Evolutionary conservation across 1,140 invertebrate species (phyloP).

Genomic region (Pseudachorutes palmiensis): DNA sequence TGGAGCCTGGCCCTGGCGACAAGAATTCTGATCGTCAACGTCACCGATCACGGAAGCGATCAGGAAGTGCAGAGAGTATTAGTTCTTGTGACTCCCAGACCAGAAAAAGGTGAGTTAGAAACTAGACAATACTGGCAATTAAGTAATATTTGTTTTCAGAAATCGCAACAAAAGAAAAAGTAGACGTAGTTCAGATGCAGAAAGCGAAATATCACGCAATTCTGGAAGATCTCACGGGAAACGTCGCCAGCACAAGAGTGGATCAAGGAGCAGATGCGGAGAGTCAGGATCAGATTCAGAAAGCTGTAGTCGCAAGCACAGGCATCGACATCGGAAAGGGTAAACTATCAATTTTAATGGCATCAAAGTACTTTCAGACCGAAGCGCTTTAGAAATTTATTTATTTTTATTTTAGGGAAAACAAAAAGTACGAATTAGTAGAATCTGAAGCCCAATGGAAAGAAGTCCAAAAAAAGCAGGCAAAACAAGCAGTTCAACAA

Average conservation of each 20-base stretch:
- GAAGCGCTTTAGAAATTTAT: no score
- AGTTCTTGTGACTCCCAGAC: slow-evolving; percentile 58
- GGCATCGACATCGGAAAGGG: slow-evolving; percentile 41
- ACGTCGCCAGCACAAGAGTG: slow-evolving; percentile 54
- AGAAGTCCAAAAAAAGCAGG: slow-evolving; percentile 67
- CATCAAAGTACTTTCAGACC: background rate
- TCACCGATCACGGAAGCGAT: slow-evolving; percentile 42
- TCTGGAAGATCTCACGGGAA: slow-evolving; percentile 64
- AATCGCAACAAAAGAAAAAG: slow-evolving; percentile 62
- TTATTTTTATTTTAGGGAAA: slow-evolving; percentile 36
- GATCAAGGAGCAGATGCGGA: slow-evolving; percentile 29
- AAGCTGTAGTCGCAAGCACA: slow-evolving; percentile 38
- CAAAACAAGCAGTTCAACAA: slow-evolving; percentile 55
- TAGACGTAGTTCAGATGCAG: slow-evolving; percentile 71
- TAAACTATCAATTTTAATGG: slow-evolving; percentile 13
- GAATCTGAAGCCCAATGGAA: slow-evolving; percentile 79
- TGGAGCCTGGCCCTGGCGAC: slow-evolving; percentile 7
- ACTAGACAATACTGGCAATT: background rate
- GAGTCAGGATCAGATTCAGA: slow-evolving; percentile 53
- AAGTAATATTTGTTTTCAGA: slow-evolving; percentile 40
- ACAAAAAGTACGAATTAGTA: slow-evolving; percentile 56
- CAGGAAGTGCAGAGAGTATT: slow-evolving; percentile 65
- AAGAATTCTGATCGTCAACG: background rate
- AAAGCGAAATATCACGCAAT: slow-evolving; percentile 74
- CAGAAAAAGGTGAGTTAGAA: slow-evolving; percentile 38